Conservation (phyloP, 2,113 vertebrate genomes). For the Aramus guarauna region DNA sequence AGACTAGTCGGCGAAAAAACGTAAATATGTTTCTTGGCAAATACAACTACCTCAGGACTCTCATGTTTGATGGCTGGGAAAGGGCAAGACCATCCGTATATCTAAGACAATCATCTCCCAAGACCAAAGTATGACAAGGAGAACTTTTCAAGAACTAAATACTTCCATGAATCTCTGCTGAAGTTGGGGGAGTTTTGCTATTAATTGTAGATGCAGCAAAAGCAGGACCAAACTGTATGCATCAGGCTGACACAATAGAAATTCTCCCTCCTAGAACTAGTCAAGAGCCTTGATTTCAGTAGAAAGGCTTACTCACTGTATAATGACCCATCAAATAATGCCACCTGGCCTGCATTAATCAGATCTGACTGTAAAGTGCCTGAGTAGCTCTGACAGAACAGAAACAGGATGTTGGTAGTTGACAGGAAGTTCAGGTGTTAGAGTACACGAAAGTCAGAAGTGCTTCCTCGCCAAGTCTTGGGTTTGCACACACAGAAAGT, state of each 20-base stretch:
- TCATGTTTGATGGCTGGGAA: neutral
- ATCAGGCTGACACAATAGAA: neutral
- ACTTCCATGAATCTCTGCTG: neutral
- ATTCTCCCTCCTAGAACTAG: neutral
- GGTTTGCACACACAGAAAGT: neutral
- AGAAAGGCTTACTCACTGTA: neutral
- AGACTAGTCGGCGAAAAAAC: neutral
- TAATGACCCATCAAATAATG: neutral
- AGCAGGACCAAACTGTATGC: neutral
- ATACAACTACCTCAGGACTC: neutral
- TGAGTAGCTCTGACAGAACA: neutral
- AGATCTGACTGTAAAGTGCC: neutral
- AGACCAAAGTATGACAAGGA: neutral
- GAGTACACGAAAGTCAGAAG: neutral
- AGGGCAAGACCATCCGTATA: neutral
- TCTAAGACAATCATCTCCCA: neutral
- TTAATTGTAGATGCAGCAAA: neutral
- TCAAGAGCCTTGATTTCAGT: neutral
- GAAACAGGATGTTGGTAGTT: neutral
- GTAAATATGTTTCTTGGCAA: neutral
- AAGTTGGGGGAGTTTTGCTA: neutral
- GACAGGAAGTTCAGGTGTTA: conserved; percentile 17
- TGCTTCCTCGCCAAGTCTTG: neutral
- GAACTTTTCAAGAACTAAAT: neutral
- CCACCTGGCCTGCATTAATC: neutral